Conservation (phyloP, 2,113 vertebrate genomes). For the Lepisosteus oculatus region DNA sequence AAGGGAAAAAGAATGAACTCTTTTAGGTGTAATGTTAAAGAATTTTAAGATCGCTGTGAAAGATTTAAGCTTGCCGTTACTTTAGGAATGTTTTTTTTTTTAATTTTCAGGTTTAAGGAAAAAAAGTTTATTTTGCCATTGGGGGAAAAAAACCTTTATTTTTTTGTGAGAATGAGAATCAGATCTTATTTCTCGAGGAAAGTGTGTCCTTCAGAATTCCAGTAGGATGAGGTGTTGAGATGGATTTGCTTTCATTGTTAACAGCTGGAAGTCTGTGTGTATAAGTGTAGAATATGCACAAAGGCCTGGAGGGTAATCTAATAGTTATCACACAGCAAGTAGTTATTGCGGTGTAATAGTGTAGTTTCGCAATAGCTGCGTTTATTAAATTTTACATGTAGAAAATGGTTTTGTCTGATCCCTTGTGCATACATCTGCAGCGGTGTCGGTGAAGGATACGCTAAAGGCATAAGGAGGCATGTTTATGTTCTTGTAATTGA, state of each 20-base stretch:
- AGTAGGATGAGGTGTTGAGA: constrained; percentile 30
- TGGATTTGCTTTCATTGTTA: constrained; percentile 47
- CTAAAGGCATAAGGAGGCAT: constrained; percentile 15
- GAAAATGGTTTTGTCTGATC: constrained; percentile 37
- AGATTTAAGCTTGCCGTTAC: too few relatives aligned
- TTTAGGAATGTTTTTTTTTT: too few relatives aligned
- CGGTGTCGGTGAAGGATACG: constrained; percentile 36
- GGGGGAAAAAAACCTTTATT: too few relatives aligned
- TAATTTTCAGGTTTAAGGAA: too few relatives aligned
- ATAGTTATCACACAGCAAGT: constrained; percentile 49
- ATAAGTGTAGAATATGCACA: constrained; percentile 23
- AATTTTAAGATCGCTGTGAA: too few relatives aligned
- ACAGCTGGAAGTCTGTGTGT: constrained; percentile 43
- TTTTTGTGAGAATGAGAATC: neutral
- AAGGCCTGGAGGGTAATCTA: constrained; percentile 41
- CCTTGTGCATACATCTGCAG: constrained; percentile 24
- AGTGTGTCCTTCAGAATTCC: constrained; percentile 6
- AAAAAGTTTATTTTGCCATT: too few relatives aligned
- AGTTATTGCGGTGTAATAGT: constrained; percentile 47
- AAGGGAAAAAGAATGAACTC: too few relatives aligned
- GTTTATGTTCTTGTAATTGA: constrained; percentile 26
- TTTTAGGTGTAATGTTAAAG: too few relatives aligned
- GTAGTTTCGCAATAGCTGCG: constrained; percentile 46
- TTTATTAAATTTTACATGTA: constrained; percentile 30
- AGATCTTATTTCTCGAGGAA: neutral